phyloP scores from a whole-genome alignment of 53 echinoderm and acorn worm genomes.

The Antedon mediterranea region DNA sequence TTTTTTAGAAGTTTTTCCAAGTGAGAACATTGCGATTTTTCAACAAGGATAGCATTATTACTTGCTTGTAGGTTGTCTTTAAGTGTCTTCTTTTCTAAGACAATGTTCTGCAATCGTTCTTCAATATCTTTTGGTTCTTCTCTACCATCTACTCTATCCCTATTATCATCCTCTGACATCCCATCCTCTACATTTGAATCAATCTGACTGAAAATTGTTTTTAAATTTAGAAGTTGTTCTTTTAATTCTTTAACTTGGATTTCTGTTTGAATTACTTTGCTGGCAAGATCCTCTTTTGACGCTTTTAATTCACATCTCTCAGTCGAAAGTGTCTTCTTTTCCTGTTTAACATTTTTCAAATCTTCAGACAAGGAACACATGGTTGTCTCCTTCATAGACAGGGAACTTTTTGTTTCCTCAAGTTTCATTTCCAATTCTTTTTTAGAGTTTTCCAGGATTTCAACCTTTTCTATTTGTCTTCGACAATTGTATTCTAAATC shows the following conservation, averaged over 20 bases:
- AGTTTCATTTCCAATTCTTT: constrained; percentile 12
- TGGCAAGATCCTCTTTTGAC: constrained; percentile 19
- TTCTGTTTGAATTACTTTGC: constrained; percentile 17
- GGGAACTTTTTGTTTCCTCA: constrained; percentile 6
- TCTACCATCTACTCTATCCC: not conserved
- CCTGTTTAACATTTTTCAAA: constrained; percentile 7
- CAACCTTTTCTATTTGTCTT: not conserved
- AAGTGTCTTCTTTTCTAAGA: not conserved
- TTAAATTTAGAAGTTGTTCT: constrained; percentile 16
- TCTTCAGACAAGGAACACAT: constrained; percentile 2
- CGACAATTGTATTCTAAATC: constrained; percentile 23
- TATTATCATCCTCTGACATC: not conserved
- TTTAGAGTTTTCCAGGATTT: not conserved
- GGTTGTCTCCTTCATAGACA: constrained; percentile 5
- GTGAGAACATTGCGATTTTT: not conserved
- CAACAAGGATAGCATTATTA: not conserved
- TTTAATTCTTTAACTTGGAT: constrained; percentile 17
- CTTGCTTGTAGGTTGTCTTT: not conserved
- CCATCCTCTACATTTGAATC: not conserved
- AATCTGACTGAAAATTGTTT: constrained; percentile 11
- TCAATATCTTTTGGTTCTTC: not conserved
- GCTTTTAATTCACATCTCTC: constrained; percentile 23
- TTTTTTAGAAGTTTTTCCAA: not conserved
- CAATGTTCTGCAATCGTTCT: not conserved
- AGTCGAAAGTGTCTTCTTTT: constrained; percentile 4